Evolutionary conservation across 1,140 invertebrate genomes (phyloP).

Genomic region (Lethrus apterus): DNA sequence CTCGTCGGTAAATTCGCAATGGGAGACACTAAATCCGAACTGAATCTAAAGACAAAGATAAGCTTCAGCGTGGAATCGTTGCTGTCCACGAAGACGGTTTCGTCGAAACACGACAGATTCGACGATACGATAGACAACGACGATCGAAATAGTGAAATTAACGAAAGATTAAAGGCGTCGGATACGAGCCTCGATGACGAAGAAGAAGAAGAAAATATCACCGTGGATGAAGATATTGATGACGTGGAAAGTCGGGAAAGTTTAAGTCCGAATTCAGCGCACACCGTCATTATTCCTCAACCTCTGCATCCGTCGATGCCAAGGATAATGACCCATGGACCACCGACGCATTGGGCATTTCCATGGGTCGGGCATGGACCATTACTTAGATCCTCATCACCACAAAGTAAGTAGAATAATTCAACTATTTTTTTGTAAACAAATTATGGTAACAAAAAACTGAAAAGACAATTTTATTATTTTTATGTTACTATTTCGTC

Average conservation of each 20-base stretch:
- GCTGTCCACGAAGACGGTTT: slow-evolving; percentile 21
- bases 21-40: slow-evolving; percentile 37
- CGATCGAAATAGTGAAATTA: slow-evolving; percentile 6
- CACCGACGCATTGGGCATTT: slow-evolving; percentile 36
- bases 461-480: too few species aligned
- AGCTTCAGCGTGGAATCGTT: slow-evolving; percentile 41
- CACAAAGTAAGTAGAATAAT: slow-evolving; percentile 31
- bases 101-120: slow-evolving; percentile 5
- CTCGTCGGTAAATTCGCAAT: too few species aligned
- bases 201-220: slow-evolving; percentile 33
- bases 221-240: slow-evolving; percentile 34
- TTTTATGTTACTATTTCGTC: too few species aligned
- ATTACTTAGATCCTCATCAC: slow-evolving; percentile 32
- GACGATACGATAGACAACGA: slow-evolving; percentile 2
- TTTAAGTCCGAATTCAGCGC: slow-evolving; percentile 33
- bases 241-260: slow-evolving; percentile 32
- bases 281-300: slow-evolving; percentile 37
- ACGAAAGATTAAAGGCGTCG: slow-evolving; percentile 15
- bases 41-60: slow-evolving; percentile 36
- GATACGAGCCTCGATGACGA: slow-evolving; percentile 19
- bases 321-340: slow-evolving; percentile 24
- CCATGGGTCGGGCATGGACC: slow-evolving; percentile 29
- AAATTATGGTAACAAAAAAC: too few species aligned
- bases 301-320: slow-evolving; percentile 39
- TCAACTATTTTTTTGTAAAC: background rate